phyloP scores from a whole-genome alignment of 1,140 invertebrate species.

The Camponotus floridanus region DNA sequence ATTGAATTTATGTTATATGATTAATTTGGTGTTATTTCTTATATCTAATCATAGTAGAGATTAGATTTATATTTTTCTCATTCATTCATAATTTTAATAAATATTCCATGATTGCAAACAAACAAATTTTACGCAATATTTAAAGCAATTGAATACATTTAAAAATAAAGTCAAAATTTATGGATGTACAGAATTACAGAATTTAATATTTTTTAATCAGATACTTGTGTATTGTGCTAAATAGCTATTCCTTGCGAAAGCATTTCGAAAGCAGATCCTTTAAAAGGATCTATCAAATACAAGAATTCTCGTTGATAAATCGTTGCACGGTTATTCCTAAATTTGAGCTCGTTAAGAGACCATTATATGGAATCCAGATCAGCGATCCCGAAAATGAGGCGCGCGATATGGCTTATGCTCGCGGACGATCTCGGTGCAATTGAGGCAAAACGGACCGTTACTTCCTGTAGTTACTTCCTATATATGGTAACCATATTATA shows the following conservation, averaged over 20 bases:
- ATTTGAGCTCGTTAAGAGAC: slow-evolving; percentile 22
- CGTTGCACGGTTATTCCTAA: background rate
- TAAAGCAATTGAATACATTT: background rate
- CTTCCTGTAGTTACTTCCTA: slow-evolving; percentile 41
- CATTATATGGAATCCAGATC: slow-evolving; percentile 25
- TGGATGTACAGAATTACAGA: background rate
- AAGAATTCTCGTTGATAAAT: too few species aligned
- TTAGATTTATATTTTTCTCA: too few species aligned
- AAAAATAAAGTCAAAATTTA: background rate
- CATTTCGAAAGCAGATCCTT: background rate
- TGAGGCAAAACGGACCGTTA: slow-evolving; percentile 28
- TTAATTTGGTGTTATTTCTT: too few species aligned
- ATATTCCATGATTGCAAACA: background rate
- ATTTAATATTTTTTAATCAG: background rate
- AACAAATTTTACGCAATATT: background rate
- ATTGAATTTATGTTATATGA: too few species aligned
- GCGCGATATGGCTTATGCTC: slow-evolving; percentile 15
- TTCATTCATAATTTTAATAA: too few species aligned
- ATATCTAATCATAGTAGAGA: too few species aligned
- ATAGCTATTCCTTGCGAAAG: background rate
- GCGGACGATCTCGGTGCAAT: slow-evolving; percentile 23
- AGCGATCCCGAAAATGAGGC: slow-evolving; percentile 43
- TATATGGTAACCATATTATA: slow-evolving; percentile 3
- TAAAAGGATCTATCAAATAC: background rate
- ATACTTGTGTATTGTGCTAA: background rate